These are phyloP conservation scores for Channa maculata DNA, from an alignment of 2,113 vertebrate genomes.

Conservation along the genomic window DNA sequence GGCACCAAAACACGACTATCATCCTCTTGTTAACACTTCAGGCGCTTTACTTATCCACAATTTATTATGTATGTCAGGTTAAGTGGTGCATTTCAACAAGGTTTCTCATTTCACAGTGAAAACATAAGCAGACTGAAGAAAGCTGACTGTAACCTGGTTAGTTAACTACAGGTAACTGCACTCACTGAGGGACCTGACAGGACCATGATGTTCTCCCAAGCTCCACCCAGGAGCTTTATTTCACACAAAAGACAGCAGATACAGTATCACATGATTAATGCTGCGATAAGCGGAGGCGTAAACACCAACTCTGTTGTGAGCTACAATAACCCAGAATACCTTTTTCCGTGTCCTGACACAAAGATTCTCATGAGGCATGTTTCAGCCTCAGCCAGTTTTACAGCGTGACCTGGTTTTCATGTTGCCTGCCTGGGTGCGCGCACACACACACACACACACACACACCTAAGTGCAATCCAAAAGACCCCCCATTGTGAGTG, in stretches of 20 bases:
- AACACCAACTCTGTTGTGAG: conserved; percentile 12
- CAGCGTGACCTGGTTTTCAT: conserved; percentile 52
- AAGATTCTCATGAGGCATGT: conserved; percentile 21
- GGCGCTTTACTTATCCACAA: too few species aligned
- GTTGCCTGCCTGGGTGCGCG: conserved; percentile 11
- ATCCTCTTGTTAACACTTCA: too few species aligned
- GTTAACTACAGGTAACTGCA: not conserved
- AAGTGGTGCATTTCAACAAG: too few species aligned
- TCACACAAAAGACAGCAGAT: conserved; percentile 17
- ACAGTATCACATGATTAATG: not conserved
- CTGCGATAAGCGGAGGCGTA: conserved; percentile 11
- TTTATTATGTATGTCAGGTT: too few species aligned
- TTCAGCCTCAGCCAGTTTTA: conserved; percentile 39
- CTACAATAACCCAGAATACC: conserved; percentile 45
- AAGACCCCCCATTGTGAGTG: conserved; percentile 55
- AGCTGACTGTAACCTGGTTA: too few species aligned
- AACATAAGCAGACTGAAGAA: too few species aligned
- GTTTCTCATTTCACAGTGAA: too few species aligned
- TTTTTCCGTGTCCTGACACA: conserved; percentile 11
- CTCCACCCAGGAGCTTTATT: conserved; percentile 24
- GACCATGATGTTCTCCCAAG: not conserved
- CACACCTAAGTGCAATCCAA: conserved; percentile 67
- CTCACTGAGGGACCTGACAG: not conserved
- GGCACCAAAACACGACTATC: too few species aligned
- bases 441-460: not conserved